Evolutionary conservation across 1,140 invertebrate species (phyloP).

Genomic region (Atopsyche davidsoni): DNA sequence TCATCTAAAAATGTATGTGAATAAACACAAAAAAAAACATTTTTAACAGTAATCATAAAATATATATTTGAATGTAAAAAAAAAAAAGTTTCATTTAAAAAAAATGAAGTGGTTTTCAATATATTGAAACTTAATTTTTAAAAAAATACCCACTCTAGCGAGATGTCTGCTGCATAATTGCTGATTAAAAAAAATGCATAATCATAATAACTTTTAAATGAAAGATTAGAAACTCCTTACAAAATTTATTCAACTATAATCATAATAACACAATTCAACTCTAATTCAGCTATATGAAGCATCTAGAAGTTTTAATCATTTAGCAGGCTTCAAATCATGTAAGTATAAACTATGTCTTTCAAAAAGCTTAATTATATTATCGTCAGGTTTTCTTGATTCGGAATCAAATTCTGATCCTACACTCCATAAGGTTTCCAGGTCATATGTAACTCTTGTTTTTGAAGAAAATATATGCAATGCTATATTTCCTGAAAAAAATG

Average conservation of each 20-base stretch:
- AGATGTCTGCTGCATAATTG: too few relatives aligned
- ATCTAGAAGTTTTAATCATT: conserved; percentile 14
- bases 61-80: too few relatives aligned
- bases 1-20: too few relatives aligned
- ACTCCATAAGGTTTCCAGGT: conserved; percentile 87
- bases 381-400: conserved; percentile 53
- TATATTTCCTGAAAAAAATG: conserved; percentile 68
- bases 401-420: conserved; percentile 77
- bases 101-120: too few relatives aligned
- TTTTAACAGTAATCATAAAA: too few relatives aligned
- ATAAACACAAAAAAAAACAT: too few relatives aligned
- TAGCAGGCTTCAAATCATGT: conserved; percentile 52
- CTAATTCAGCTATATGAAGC: neutral
- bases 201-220: too few relatives aligned
- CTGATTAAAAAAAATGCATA: too few relatives aligned
- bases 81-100: too few relatives aligned
- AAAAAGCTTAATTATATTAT: conserved; percentile 52
- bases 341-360: conserved; percentile 59
- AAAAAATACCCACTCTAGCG: too few relatives aligned
- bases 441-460: conserved; percentile 64
- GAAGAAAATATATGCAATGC: conserved; percentile 81
- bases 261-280: neutral
- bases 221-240: too few relatives aligned
- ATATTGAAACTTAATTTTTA: too few relatives aligned
- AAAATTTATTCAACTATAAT: neutral